Conservation (phyloP, 1,140 invertebrate species). For the Sminthurinus signatus region DNA sequence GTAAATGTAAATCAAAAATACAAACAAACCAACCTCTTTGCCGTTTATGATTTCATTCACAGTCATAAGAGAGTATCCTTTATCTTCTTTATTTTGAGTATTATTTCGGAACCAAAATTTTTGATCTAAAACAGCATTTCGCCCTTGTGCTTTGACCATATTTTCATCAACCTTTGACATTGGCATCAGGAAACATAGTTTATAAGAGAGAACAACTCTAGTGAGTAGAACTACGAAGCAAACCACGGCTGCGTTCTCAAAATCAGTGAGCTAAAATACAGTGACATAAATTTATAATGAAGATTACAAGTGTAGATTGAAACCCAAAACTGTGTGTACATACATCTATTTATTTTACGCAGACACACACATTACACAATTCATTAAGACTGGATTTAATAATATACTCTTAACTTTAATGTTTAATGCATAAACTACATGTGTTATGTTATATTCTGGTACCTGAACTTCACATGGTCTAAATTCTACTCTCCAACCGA, state of each 20-base stretch:
- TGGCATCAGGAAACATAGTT: constrained; percentile 93
- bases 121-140: constrained; percentile 71
- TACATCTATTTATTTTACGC: too few relatives aligned
- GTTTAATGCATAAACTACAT: too few relatives aligned
- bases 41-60: constrained; percentile 97
- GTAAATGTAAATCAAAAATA: too few relatives aligned
- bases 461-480: constrained; percentile 97
- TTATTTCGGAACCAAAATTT: constrained; percentile 90
- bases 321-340: too few relatives aligned
- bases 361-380: too few relatives aligned
- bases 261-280: constrained; percentile 96
- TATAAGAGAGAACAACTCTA: constrained; percentile 91
- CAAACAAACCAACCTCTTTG: constrained; percentile 57
- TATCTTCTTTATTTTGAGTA: constrained; percentile 54
- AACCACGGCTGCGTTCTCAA: constrained; percentile 99
- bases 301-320: too few relatives aligned
- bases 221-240: constrained; percentile 96
- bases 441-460: too few relatives aligned
- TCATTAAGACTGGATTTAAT: too few relatives aligned
- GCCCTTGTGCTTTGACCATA: constrained; percentile 87
- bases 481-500: constrained; percentile 99
- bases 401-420: too few relatives aligned
- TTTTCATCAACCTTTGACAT: constrained; percentile 99
- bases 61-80: constrained; percentile 67
- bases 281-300: too few relatives aligned